These are phyloP conservation scores for Perithous albicinctus DNA, from an alignment of 2,888 invertebrate species.

Conservation along the genomic window DNA sequence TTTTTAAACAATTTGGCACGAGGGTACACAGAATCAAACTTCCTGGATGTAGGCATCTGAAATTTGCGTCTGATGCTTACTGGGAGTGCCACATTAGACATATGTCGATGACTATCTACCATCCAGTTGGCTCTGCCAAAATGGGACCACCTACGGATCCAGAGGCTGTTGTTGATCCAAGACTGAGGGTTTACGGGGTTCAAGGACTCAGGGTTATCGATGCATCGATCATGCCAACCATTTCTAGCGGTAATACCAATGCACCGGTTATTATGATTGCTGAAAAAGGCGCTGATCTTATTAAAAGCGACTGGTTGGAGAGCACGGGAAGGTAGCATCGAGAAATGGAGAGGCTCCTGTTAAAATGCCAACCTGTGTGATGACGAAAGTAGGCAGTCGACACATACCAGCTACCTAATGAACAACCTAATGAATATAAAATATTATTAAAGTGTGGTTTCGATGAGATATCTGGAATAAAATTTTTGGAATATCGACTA, in stretches of 20 bases:
- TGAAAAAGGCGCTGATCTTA: constrained; percentile 94
- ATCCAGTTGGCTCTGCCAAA: constrained; percentile 94
- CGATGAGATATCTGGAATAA: too few relatives aligned
- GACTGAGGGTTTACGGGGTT: constrained; percentile 91
- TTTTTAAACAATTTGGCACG: constrained; percentile 93
- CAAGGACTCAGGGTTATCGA: constrained; percentile 93
- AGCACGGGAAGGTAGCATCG: constrained; percentile 43
- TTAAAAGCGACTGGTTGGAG: constrained; percentile 93
- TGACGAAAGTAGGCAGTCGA: too few relatives aligned
- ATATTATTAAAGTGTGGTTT: too few relatives aligned
- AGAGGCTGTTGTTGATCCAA: constrained; percentile 93
- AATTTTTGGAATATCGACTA: too few relatives aligned
- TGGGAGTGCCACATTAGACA: constrained; percentile 95
- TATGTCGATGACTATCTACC: constrained; percentile 95
- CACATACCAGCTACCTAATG: too few relatives aligned
- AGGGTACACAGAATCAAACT: constrained; percentile 90
- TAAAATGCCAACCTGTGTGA: too few relatives aligned
- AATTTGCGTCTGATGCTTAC: constrained; percentile 92
- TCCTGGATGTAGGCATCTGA: constrained; percentile 91
- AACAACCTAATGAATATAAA: too few relatives aligned
- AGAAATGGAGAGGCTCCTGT: not conserved
- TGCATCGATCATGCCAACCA: constrained; percentile 95
- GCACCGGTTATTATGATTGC: constrained; percentile 97
- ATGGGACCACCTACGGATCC: constrained; percentile 94
- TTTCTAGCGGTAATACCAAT: constrained; percentile 95